Base-by-base conservation (phyloP, 2,113 vertebrate genomes). In the Drymodes brunneopygia region DNA sequence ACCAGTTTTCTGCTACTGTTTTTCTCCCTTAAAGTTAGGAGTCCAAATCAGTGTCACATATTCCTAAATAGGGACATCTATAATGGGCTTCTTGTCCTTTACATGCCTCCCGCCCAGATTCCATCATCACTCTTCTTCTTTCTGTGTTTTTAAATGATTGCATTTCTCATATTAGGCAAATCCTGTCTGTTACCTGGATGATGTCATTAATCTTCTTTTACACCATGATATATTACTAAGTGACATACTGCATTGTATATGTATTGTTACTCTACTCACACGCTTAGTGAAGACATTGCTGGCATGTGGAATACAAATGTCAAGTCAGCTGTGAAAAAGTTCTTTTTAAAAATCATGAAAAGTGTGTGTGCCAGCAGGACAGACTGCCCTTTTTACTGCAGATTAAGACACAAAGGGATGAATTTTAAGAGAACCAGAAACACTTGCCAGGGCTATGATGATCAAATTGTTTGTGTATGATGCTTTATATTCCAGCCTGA, bases 171-270 rank as follows among this genome's bases (percentile, higher is more conserved):
- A 96, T 96, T 97, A 97, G 88, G 93, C 90, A 97, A 97, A 96
- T 97, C 88, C 90, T 94, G 93, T 97, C 92, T 75, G 88, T 95
- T 95, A 97, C 93, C 74, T 95, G 94, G 92, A 89, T 97, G 96
- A 97, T 97, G 97, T 96, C 94, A 95, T 97, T 97, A 97, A 97
- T 97, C 97, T 97, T 97, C 83, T 97, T 97, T 97, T 95, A 50
- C 95, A 91, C 96, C 69, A 74, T 97, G 97, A 97, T 97, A 45
- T 81, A 97, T 97, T 96, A 69, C 95, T 85, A 92, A 94, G 88
- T 96, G 97, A 97, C 97, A 97, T 75, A 33, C 74, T 91, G 88
- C 81, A 86, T 91, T 88, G 84, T 96, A 27, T 69, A 81, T 16
- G 17, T 95, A 94, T 97, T 97, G 95, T 92, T 96, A 97, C 95